Evolutionary conservation across 2,113 vertebrate genomes (phyloP).

Genomic region (Marcusenius ussheri): DNA sequence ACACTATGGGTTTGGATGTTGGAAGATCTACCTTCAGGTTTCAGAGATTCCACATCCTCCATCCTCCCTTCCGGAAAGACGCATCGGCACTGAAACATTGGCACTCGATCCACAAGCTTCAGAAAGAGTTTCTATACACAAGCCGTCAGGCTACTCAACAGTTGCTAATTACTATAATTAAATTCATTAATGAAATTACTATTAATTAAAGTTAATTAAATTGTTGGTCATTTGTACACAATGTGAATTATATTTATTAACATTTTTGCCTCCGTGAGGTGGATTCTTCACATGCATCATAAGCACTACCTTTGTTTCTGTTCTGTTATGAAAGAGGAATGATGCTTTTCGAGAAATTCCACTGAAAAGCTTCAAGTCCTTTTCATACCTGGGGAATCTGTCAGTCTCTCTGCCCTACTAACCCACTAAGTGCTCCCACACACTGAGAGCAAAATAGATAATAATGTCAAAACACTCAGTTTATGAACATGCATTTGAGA

Average conservation of each 20-base stretch:
- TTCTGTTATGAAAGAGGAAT: constrained; percentile 16
- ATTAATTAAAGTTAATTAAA: not conserved
- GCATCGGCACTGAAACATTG: not conserved
- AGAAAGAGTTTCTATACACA: not conserved
- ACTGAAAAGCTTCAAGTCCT: not conserved
- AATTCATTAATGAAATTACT: not conserved
- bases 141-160: not conserved
- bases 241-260: not conserved
- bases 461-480: not conserved
- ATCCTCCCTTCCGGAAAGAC: not conserved
- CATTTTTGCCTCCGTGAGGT: not conserved
- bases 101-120: not conserved
- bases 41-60: not conserved
- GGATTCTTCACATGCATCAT: not conserved
- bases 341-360: not conserved
- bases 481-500: not conserved
- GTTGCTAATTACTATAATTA: not conserved
- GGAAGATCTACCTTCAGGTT: not conserved
- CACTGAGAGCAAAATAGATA: not conserved
- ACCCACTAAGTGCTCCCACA: not conserved
- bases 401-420: not conserved
- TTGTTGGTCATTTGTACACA: not conserved
- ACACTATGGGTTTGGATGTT: not conserved
- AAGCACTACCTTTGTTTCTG: not conserved
- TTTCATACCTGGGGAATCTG: not conserved